phyloP scores from a whole-genome alignment of 2,888 invertebrate genomes.

The Perdita meconis region DNA sequence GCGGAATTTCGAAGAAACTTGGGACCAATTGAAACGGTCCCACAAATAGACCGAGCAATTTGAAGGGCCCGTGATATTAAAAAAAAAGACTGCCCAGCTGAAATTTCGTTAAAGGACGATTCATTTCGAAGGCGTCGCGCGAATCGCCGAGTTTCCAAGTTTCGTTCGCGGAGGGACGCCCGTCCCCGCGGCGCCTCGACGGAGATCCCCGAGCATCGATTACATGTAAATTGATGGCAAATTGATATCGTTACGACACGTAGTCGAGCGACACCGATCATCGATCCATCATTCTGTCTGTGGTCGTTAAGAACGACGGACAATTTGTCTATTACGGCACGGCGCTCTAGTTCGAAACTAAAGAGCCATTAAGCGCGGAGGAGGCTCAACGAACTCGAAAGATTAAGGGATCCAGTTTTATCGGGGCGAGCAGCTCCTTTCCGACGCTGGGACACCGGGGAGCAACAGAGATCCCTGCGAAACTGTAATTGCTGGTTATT shows the following conservation, averaged over 20 bases:
- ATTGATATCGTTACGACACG: conserved; percentile 60
- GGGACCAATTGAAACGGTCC: not conserved
- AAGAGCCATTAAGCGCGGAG: conserved; percentile 32
- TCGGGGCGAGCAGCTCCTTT: conserved; percentile 1
- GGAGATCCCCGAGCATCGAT: conserved; percentile 46
- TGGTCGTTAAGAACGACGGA: conserved; percentile 41
- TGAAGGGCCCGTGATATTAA: too few species aligned
- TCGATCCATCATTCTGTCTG: conserved; percentile 58
- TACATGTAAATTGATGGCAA: conserved; percentile 61
- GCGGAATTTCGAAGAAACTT: too few species aligned
- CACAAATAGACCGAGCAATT: too few species aligned
- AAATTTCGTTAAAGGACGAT: not conserved
- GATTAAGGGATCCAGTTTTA: conserved; percentile 35
- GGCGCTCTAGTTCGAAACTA: conserved; percentile 28
- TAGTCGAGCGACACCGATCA: conserved; percentile 47
- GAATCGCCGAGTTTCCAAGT: conserved; percentile 5
- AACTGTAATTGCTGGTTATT: conserved; percentile 1
- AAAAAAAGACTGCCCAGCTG: not conserved
- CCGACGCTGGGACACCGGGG: not conserved
- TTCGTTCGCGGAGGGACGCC: conserved; percentile 3
- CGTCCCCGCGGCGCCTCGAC: conserved; percentile 22
- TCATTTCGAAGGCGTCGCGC: not conserved
- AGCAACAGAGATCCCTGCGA: not conserved
- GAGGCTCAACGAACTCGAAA: conserved; percentile 27
- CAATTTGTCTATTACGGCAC: conserved; percentile 42